Base-by-base conservation (phyloP, 2,797 vertebrate species). In the Periophthalmus magnuspinnatus region DNA sequence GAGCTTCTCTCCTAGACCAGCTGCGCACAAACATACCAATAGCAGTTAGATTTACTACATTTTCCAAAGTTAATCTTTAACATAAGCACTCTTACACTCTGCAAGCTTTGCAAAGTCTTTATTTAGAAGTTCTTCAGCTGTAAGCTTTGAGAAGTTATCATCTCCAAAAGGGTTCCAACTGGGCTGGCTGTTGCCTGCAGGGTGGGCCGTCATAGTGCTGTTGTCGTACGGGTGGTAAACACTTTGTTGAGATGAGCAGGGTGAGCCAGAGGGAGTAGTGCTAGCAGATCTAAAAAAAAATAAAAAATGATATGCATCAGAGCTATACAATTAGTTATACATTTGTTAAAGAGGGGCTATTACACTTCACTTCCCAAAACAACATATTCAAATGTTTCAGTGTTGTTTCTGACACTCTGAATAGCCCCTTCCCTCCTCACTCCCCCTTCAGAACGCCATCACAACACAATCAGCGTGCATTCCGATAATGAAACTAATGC, bases 101-200 rank as follows among this genome's bases (percentile, higher is more conserved):
- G 92, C 91, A 1, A 98, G 90, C 86, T 97, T 99, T 41, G 95
- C 96, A 87, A 99, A 99, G 87, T 99, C 98, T 90, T 98, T 99
- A 91, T 99, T 99, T 2, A 99, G 95, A 65, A 99, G 94, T 87
- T 99, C 97, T 87, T 99, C 97, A 0, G 97, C 97, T 1, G 97
- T 99, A 22, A 99, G 95, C 86, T 97, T 99, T 78, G 97, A 97
- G 90, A 99, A 99, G 85, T 99, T 99, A 86, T 99, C 98, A 0
- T 99, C 96, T 0, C 97, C 98, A 10, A 99, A 99, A 0, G 98
- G 98, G 85, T 99, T 99, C 98, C 98, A 99, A 1, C 95, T 92
- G 73, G 96, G 91, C 80, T 90, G 87, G 84, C 82, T 2, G 88
- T 86, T 0, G 91, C 90, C 0, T 6, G 77, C 71, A 0, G 92